phyloP scores from a whole-genome alignment of 2,888 invertebrate genomes.

The Synanthedon formicaeformis region DNA sequence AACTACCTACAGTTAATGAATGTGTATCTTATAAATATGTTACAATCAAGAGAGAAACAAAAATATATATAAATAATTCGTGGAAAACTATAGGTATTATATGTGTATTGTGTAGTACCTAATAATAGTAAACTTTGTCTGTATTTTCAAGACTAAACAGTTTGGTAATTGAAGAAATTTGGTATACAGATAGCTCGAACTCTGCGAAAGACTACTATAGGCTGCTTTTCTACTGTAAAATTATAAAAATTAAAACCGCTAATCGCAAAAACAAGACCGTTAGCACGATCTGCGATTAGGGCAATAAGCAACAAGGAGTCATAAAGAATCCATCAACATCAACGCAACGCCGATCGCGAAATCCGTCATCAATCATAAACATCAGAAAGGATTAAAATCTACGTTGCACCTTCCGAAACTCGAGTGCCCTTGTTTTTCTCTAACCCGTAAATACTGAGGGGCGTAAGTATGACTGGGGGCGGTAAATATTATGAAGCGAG shows the following conservation, averaged over 20 bases:
- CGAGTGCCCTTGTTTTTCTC: conserved; percentile 71
- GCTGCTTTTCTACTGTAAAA: no score
- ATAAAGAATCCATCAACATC: conserved; percentile 65
- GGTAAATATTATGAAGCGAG: conserved; percentile 68
- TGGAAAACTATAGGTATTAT: no score
- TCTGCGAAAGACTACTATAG: no score
- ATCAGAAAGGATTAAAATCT: conserved; percentile 71
- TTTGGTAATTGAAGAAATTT: no score
- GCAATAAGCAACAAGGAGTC: conserved; percentile 29
- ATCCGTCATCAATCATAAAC: conserved; percentile 71
- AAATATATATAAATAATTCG: no score
- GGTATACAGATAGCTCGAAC: no score
- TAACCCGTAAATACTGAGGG: conserved; percentile 71
- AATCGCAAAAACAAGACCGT: conserved; percentile 36
- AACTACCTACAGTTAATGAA: no score
- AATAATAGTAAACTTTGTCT: no score
- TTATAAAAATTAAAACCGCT: conserved; percentile 6
- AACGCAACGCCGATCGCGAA: conserved; percentile 58
- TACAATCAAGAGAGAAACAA: no score
- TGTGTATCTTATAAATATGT: no score
- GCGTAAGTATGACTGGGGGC: conserved; percentile 70
- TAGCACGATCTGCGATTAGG: conserved; percentile 27
- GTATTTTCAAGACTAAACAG: no score
- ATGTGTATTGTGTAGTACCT: no score
- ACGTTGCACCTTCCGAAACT: conserved; percentile 70